Evolutionary conservation across 2,888 invertebrate species (phyloP), one percentile per base, ranked within the genome.

Genomic region (Eilema caniola): DNA sequence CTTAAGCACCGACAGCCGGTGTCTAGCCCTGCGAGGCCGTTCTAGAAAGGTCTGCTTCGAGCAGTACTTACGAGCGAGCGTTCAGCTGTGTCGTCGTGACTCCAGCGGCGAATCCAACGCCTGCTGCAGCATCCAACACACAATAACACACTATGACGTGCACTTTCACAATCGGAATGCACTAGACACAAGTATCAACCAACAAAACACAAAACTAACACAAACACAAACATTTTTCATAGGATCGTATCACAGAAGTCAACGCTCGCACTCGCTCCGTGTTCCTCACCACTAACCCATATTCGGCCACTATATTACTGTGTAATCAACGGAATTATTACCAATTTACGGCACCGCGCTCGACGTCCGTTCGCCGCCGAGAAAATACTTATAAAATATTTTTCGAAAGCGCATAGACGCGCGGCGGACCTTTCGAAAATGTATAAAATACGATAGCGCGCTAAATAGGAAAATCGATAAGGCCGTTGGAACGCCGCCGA

Each of bases 381-480:
- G 92, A 92, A 93, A 93, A 93, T 91, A 89, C 87, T 83, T 89
- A 89, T 90, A 90, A 93, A 93, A 94, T 92, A 90, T 92, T 94
- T 95, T 95, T 94, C 94, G 94, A 95, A 95, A 95, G 94, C 93
- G 91, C 90, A 90, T 91, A 92, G 90, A 92, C 90, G 89, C 89
- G 89, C 90, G 89, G 90, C 89, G 87, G 90, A 89, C 93, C 92
- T 94, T 93, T 94, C 93, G 91, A 93, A 94, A 94, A 93, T 89
- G 91, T 90, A 93, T 90, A 92, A 94, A 93, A 93, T 92, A 92
- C 87, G 89, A 88, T 90, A 90, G 89, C 90, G 93, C 91, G 91
- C 90, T 92, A 93, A 94, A 94, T 93, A 93, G 90, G 92, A 95
- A 94, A 94, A 95, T 93, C 94, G 94, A 95, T 94, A 92, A 92